Evolutionary conservation across 2,888 invertebrate genomes (phyloP).

Genomic region (Hemicrepidius hirtus): DNA sequence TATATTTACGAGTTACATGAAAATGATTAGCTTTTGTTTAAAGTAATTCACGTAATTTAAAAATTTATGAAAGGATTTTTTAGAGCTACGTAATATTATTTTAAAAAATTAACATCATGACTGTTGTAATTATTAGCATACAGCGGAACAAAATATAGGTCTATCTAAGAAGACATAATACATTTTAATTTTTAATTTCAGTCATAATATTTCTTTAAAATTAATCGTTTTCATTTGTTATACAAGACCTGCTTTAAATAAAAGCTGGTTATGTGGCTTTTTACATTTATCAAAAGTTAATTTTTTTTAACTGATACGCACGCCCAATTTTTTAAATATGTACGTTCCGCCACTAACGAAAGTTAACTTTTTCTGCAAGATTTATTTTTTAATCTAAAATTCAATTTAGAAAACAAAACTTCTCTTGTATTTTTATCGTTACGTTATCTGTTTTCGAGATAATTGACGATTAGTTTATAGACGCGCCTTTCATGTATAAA

Average conservation of each 20-base stretch:
- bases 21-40: neutral
- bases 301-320: neutral
- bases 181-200: slow-evolving; percentile 19
- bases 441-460: too few species aligned
- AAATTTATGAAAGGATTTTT: neutral
- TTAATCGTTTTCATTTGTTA: slow-evolving; percentile 3
- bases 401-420: too few species aligned
- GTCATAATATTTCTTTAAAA: slow-evolving; percentile 17
- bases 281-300: neutral
- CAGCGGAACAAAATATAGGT: slow-evolving; percentile 17
- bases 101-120: neutral
- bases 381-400: too few species aligned
- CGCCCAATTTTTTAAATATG: too few species aligned
- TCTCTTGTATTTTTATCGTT: too few species aligned
- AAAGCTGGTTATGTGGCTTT: slow-evolving; percentile 14
- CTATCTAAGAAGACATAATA: neutral
- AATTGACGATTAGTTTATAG: too few species aligned
- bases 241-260: slow-evolving; percentile 10
- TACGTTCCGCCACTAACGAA: too few species aligned
- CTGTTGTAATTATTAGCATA: slow-evolving; percentile 4
- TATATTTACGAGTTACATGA: slow-evolving; percentile 6
- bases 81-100: neutral
- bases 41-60: neutral
- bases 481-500: too few species aligned
- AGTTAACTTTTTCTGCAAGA: too few species aligned